Base-by-base conservation (phyloP, 2,888 invertebrate genomes). In the Apodemia zela region DNA sequence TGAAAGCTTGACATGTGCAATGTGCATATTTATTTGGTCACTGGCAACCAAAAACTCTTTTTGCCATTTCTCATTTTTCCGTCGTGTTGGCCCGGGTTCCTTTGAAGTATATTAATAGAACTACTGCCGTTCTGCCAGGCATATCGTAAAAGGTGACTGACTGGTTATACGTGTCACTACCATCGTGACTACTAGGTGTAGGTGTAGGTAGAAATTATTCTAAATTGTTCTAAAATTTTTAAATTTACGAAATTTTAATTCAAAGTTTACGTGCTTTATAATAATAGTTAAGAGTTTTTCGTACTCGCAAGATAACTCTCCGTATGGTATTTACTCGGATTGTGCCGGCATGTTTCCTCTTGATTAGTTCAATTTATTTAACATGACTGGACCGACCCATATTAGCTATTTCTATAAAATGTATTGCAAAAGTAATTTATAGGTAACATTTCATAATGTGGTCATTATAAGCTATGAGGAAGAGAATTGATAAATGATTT, bases 361-460 rank as follows among this genome's bases (percentile, higher is more conserved):
- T 71, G 69, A 71, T 72, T 72, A 67, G 66, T 62, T 69, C 72
- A 69, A 72, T 71, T 72, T 72, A 71, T 72, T 69, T 69, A 67
- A 71, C 71, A 72, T 69, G 69, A 71, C 66, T 68, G 65, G 66
- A 68, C 63, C 68, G 69, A 71, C 69, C 71, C 63, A 68, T 65
- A 62, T 68, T 45, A 58, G 58, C 29, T 58, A 58, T 62, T 62
- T 58, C 33, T 35, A 59, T 59, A 35, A 35, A 59, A 59, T 59
- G 0, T 59, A 35, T 33, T 59, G 59, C 35, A 35, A 54, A 54
- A 54, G 51, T 25, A 54, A 54, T 54, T 54, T 54, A 21, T 21
- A 54, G 51, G 21, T 21, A 54, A 25, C 51, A 15, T 54, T 54
- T 54, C 51, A 54, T 15, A 54, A 54, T 54, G 21, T 54, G 51